These are phyloP conservation scores for Crenichthys baileyi DNA, from an alignment of 2,797 vertebrate genomes.

Conservation along the genomic window DNA sequence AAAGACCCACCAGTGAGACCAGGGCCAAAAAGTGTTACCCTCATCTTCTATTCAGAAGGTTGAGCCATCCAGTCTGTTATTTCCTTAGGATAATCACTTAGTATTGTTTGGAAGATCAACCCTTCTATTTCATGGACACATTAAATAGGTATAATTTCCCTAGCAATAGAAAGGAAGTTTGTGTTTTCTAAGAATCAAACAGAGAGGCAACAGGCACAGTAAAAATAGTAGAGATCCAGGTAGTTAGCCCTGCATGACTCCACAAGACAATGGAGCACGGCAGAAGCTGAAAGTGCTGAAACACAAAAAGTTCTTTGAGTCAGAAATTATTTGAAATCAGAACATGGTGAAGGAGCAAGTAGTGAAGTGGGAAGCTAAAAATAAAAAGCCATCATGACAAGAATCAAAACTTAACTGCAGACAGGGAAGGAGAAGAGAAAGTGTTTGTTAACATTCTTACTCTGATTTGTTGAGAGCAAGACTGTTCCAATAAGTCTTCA, in stretches of 20 bases:
- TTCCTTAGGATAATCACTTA: no score
- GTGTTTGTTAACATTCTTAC: slow-evolving; percentile 72
- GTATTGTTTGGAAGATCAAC: no score
- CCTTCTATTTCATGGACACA: no score
- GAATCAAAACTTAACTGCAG: background rate
- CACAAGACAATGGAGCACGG: background rate
- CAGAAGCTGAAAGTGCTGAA: background rate
- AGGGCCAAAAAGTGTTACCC: no score
- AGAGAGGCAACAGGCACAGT: background rate
- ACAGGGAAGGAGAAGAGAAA: background rate
- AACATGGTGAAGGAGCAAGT: background rate
- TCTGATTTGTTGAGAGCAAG: slow-evolving; percentile 96
- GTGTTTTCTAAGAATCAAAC: background rate
- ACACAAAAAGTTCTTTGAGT: background rate
- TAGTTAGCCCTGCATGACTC: background rate
- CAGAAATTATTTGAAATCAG: background rate
- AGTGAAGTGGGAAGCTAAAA: background rate
- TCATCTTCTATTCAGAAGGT: no score
- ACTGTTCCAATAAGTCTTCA: slow-evolving; percentile 96
- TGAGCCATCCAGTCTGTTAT: no score
- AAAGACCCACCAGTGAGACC: no score
- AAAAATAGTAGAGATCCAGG: background rate
- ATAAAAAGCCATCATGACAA: background rate
- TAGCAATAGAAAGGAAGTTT: no score
- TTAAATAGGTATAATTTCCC: no score